These are phyloP conservation scores for Arbacia lixula DNA, from an alignment of 53 echinoderm and acorn worm genomes.

Conservation along the genomic window DNA sequence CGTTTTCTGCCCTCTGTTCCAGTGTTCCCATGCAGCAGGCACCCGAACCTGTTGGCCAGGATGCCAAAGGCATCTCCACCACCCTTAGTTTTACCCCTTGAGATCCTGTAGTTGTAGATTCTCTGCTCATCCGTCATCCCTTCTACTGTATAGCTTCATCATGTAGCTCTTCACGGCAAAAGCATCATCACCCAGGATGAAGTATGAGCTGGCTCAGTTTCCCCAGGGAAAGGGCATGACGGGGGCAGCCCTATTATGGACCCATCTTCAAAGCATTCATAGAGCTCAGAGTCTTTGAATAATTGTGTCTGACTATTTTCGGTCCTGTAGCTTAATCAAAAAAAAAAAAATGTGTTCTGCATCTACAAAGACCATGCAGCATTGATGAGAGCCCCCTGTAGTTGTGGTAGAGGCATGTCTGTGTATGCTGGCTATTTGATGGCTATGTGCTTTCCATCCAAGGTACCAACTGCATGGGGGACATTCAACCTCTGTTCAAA, in stretches of 20 bases:
- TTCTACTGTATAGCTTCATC: too few species aligned
- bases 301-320: neutral
- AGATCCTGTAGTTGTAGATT: too few species aligned
- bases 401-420: constrained; percentile 30
- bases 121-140: too few species aligned
- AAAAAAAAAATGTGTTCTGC: constrained; percentile 34
- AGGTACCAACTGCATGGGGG: constrained; percentile 25
- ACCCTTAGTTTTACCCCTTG: neutral
- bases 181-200: too few species aligned
- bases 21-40: constrained; percentile 48
- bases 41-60: constrained; percentile 49
- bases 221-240: too few species aligned
- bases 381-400: neutral
- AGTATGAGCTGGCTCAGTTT: too few species aligned
- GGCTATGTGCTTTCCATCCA: neutral
- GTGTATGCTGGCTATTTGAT: constrained; percentile 24
- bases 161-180: too few species aligned
- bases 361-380: neutral
- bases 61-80: constrained; percentile 65
- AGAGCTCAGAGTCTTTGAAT: too few species aligned
- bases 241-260: too few species aligned
- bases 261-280: too few species aligned
- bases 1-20: constrained; percentile 9
- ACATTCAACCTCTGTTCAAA: too few species aligned
- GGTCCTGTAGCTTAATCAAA: constrained; percentile 15